A percentile compares a stretch with the other conserved stretches of the same genome.
These are phyloP conservation scores for Polydrusus tereticollis DNA, from an alignment of 2,888 invertebrate genomes.

Conservation along the genomic window DNA sequence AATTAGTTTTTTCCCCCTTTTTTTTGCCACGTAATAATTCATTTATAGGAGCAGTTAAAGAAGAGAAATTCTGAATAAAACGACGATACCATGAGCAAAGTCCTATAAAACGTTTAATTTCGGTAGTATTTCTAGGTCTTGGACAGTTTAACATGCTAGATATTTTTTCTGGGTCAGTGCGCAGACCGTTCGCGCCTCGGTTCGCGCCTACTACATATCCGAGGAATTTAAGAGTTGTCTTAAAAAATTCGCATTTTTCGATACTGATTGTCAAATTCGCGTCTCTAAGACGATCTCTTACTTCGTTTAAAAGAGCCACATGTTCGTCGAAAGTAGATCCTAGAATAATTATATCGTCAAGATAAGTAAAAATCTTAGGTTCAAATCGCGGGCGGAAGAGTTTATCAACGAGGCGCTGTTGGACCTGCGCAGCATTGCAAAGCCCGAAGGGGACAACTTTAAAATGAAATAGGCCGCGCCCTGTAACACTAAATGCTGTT, in stretches of 20 bases:
- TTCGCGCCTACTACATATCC: conserved; percentile 42
- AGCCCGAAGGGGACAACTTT: conserved; percentile 20
- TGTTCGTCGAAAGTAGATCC: conserved; percentile 47
- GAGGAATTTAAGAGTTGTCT: too few relatives aligned
- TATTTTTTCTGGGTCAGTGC: conserved; percentile 56
- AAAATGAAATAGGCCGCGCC: conserved; percentile 55
- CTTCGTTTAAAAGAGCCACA: conserved; percentile 32
- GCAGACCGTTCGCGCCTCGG: conserved; percentile 52
- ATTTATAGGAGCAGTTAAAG: conserved; percentile 50
- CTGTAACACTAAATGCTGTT: conserved; percentile 57
- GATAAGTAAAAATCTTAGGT: conserved; percentile 34
- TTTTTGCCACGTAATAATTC: conserved; percentile 49
- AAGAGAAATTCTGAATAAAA: conserved; percentile 54
- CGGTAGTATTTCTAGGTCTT: conserved; percentile 51
- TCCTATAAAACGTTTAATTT: conserved; percentile 56
- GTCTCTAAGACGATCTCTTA: conserved; percentile 15
- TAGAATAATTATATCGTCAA: conserved; percentile 52
- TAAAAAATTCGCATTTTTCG: conserved; percentile 43
- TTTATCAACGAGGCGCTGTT: conserved; percentile 23
- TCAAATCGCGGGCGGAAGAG: conserved; percentile 38
- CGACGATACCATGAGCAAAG: conserved; percentile 49
- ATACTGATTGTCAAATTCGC: conserved; percentile 39
- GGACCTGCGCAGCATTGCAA: conserved; percentile 21
- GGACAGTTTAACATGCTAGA: conserved; percentile 54
- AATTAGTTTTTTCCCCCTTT: conserved; percentile 47